Conservation (phyloP, 37 sponge, comb jelly and placozoan genomes). For the Petrosia ficiformis region DNA sequence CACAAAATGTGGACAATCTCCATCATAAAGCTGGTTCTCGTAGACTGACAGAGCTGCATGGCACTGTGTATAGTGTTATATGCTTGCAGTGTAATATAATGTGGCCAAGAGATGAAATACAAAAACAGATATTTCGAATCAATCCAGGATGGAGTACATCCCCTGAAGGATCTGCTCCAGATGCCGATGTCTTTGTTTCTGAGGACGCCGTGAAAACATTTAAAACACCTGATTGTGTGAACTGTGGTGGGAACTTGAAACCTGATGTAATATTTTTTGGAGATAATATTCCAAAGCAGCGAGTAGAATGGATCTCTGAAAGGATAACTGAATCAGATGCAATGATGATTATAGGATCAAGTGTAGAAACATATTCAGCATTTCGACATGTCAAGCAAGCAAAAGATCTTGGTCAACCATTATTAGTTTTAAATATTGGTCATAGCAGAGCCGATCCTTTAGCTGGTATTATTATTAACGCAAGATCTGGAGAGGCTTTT, state of each 20-base stretch:
- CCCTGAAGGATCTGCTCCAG: conserved; percentile 77
- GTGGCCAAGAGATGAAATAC: conserved; percentile 63
- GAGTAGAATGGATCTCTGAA: conserved; percentile 47
- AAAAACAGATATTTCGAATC: conserved; percentile 33
- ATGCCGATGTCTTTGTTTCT: conserved; percentile 84
- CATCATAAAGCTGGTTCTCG: conserved; percentile 89
- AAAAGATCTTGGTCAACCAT: conserved; percentile 37
- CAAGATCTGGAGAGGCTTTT: conserved; percentile 73
- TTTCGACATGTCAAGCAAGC: conserved; percentile 73
- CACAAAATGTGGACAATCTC: conserved; percentile 96
- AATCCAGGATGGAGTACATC: conserved; percentile 75
- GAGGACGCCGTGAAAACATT: conserved; percentile 64
- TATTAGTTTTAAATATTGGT: conserved; percentile 89
- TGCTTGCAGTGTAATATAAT: conserved; percentile 72
- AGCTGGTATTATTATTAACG: conserved; percentile 60
- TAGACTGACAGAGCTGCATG: conserved; percentile 91
- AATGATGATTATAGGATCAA: conserved; percentile 82
- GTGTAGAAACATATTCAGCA: conserved; percentile 84
- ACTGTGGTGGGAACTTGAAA: conserved; percentile 81
- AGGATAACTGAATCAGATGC: conserved; percentile 71
- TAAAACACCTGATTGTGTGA: conserved; percentile 59
- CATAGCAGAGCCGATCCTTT: conserved; percentile 81
- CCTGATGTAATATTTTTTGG: conserved; percentile 97
- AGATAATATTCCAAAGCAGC: conserved; percentile 58
- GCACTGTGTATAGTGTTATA: conserved; percentile 75